A percentile compares a stretch with the other conserved stretches of the same genome.
These are phyloP conservation scores for Dolichomitus sp. DNA, from an alignment of 2,888 invertebrate species.

Conservation along the genomic window DNA sequence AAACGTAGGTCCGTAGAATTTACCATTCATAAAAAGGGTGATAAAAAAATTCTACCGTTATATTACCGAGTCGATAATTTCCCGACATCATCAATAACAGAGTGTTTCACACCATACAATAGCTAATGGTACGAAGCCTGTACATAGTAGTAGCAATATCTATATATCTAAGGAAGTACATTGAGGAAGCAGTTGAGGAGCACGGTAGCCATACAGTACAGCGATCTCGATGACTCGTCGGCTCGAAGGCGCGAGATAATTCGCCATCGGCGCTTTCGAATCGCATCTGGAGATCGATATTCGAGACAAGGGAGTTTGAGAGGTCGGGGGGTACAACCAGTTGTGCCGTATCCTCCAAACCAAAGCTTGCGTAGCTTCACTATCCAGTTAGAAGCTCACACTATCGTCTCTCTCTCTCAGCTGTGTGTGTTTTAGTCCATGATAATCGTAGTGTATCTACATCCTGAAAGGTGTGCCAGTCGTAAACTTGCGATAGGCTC, in stretches of 20 bases:
- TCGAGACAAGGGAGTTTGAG: slow-evolving; percentile 37
- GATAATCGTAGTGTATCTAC: slow-evolving; percentile 45
- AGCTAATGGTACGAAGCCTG: background rate
- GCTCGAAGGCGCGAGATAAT: slow-evolving; percentile 23
- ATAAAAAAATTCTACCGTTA: too few relatives aligned
- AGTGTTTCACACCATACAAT: background rate
- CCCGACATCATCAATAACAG: slow-evolving; percentile 2
- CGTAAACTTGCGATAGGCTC: slow-evolving; percentile 55
- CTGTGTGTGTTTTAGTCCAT: slow-evolving; percentile 34
- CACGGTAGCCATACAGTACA: slow-evolving; percentile 1
- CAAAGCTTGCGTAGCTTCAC: background rate
- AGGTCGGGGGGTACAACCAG: background rate
- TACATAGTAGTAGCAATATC: background rate
- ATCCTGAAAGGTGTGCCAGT: slow-evolving; percentile 21
- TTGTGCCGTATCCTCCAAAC: background rate
- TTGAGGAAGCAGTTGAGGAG: slow-evolving; percentile 22
- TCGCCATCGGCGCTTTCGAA: slow-evolving; percentile 42
- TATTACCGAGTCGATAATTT: background rate
- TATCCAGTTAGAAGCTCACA: slow-evolving; percentile 17
- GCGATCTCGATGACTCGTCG: background rate
- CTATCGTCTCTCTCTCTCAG: slow-evolving; percentile 19
- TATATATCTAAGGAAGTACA: slow-evolving; percentile 4
- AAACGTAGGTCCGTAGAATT: too few relatives aligned
- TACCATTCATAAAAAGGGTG: too few relatives aligned
- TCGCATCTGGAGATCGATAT: slow-evolving; percentile 51